Conservation (phyloP, 2,113 vertebrate genomes). For the Chiloscyllium plagiosum region DNA sequence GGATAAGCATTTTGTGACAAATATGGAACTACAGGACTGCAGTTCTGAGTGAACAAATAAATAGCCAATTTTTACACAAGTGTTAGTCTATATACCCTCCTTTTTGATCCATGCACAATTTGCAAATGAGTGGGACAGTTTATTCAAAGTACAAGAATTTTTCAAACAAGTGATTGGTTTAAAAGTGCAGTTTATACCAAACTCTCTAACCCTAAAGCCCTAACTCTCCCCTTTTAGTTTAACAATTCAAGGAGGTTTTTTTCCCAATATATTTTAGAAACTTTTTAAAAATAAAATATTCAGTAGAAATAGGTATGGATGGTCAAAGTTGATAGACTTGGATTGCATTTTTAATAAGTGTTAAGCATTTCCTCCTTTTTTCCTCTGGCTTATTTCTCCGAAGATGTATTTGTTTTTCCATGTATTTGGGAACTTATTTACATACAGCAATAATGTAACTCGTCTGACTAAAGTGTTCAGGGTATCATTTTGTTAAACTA, state of each 20-base stretch:
- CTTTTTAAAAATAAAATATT: background rate
- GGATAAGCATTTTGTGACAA: background rate
- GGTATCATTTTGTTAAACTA: background rate
- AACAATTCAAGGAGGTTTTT: background rate
- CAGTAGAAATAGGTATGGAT: background rate
- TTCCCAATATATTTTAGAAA: background rate
- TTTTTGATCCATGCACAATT: background rate
- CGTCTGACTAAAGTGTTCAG: background rate
- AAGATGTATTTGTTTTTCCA: background rate
- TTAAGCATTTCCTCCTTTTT: background rate
- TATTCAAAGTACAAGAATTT: background rate
- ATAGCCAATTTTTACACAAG: background rate
- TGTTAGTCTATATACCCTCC: background rate
- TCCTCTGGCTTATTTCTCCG: background rate
- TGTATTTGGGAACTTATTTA: background rate
- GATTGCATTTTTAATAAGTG: background rate
- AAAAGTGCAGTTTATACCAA: background rate
- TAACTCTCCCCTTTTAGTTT: background rate
- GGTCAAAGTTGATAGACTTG: background rate
- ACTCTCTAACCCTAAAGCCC: too few relatives aligned
- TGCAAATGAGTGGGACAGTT: background rate
- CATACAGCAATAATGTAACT: background rate
- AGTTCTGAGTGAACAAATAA: background rate
- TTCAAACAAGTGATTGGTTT: background rate
- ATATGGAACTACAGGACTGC: background rate